Evolutionary conservation across 2,888 invertebrate genomes (phyloP).

Genomic region (Congeria kusceri): DNA sequence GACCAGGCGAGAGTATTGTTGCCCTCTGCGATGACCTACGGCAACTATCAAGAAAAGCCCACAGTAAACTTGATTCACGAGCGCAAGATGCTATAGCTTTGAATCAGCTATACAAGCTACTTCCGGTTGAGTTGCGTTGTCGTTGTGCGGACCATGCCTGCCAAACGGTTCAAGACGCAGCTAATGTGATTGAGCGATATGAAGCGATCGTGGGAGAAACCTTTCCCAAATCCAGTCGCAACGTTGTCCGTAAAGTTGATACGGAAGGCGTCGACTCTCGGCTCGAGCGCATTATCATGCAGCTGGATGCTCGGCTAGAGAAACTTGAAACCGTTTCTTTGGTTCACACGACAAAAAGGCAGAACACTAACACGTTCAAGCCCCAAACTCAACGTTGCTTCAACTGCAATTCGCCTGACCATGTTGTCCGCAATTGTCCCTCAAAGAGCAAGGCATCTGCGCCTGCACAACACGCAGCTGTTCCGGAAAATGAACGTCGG

Average conservation of each 20-base stretch:
- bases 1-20: slow-evolving; percentile 29
- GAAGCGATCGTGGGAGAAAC: slow-evolving; percentile 14
- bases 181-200: slow-evolving; percentile 50
- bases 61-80: slow-evolving; percentile 24
- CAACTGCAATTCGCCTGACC: no score
- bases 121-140: slow-evolving; percentile 56
- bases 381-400: no score
- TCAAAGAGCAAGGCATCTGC: no score
- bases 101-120: slow-evolving; percentile 45
- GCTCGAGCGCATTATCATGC: no score
- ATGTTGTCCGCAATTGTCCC: no score
- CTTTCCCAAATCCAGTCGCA: neutral
- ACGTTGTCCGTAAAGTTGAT: neutral
- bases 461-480: no score
- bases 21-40: slow-evolving; percentile 42
- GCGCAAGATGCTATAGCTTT: slow-evolving; percentile 49
- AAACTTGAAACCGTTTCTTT: no score
- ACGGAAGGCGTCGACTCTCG: no score
- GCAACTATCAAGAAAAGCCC: slow-evolving; percentile 45
- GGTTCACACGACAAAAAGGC: no score
- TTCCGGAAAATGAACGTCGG: no score
- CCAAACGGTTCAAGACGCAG: slow-evolving; percentile 39
- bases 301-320: no score
- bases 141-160: slow-evolving; percentile 56
- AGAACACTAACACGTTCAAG: no score